Evolutionary conservation across 2,797 vertebrate species (phyloP), one percentile per base, ranked within the genome.

Genomic region (Mionectes olivaceus): DNA sequence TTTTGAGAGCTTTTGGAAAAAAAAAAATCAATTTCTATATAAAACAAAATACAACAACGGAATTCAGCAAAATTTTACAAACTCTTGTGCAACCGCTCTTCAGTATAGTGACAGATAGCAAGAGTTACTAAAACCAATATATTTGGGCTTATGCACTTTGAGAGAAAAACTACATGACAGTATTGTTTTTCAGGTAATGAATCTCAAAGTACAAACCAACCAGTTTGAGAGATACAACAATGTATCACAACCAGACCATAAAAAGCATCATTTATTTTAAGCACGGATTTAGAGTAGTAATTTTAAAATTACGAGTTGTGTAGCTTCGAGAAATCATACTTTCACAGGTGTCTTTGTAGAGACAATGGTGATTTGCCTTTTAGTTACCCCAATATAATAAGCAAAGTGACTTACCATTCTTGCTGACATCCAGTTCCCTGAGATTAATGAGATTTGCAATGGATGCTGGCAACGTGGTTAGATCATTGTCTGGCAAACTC

Each of bases 391-490:
- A 57, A 39, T 30, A 81, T 22, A 96, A 52, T 56, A 96, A 90
- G 33, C 76, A 73, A 96, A 96, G 53, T 37, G 93, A 88, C 99
- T 99, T 99, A 99, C 99, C 99, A 98, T 99, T 99, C 98, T 99
- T 99, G 99, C 99, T 99, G 99, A 99, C 98, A 97, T 99, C 99
- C 93, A 99, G 98, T 98, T 99, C 99, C 98, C 98, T 99, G 98
- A 99, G 99, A 98, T 99, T 99, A 98, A 99, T 98, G 98, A 99
- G 99, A 98, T 99, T 99, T 96, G 99, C 99, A 96, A 99, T 99
- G 78, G 98, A 99, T 92, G 99, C 98, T 86, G 99, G 99, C 98
- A 99, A 98, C 94, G 98, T 97, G 55, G 99, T 98, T 94, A 99
- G 98, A 98, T 99, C 99, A 97, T 99, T 99, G 98, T 99, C 99